Evolutionary conservation across 2,797 vertebrate genomes (phyloP), one percentile per base, ranked within the genome.

Genomic region (Typhlichthys subterraneus): DNA sequence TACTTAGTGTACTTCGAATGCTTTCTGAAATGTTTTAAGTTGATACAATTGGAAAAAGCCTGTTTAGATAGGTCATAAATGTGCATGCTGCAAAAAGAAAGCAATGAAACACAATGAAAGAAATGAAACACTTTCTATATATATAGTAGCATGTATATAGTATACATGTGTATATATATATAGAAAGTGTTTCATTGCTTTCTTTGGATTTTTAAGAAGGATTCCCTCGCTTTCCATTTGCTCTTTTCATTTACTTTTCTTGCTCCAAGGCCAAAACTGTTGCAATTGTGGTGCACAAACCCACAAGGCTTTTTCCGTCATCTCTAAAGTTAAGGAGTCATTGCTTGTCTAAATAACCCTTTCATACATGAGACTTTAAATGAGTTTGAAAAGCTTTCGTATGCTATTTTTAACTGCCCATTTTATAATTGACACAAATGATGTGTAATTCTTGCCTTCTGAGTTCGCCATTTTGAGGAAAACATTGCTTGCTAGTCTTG

Each of bases 261-360:
- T 59, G 47, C 61, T 73, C 15, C 7, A 63, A 61, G 23, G 71
- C 52, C 48, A 77, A 62, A 66, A 59, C 38, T 65, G 72, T 77
- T 82, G 77, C 76, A 87, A 65, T 42, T 79, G 70, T 68, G 65
- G 63, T 70, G 13, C 47, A 57, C 19, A 63, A 84, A 82, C 57
- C 85, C 84, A 79, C 78, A 73, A 81, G 74, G 61, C 63, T 67
- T 86, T 88, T 89, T 86, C 76, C 83, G 66, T 53, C 56, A 55
- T 67, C 60, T 29, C 65, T 65, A 65, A 71, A 80, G 50, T 67
- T 74, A 33, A 63, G 15, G 79, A 70, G 69, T 2, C 1, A 6
- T 69, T 68, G 50, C 59, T 63, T 76, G 10, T 45, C 19, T 63
- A 42, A 77, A 73, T 52, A 52, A 57, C 64, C 45, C 45, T 2